These are phyloP conservation scores for Eledona agricola DNA, from an alignment of 2,888 invertebrate species.

Conservation along the genomic window DNA sequence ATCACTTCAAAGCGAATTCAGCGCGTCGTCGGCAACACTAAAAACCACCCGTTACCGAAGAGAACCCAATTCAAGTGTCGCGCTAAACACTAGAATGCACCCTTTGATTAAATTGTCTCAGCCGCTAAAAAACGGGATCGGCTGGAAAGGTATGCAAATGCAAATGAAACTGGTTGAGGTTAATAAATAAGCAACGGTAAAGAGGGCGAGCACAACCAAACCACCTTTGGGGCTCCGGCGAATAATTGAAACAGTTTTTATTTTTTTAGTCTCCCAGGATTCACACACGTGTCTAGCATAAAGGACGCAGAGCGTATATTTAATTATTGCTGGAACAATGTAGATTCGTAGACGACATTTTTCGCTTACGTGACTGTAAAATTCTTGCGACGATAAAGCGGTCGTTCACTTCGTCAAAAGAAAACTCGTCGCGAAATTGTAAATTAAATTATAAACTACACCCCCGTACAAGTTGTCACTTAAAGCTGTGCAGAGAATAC, in stretches of 20 bases:
- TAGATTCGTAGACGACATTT: slow-evolving; percentile 15
- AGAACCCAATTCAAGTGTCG: slow-evolving; percentile 27
- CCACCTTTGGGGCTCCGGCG: not conserved
- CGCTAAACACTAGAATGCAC: slow-evolving; percentile 27
- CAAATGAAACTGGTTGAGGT: slow-evolving; percentile 12
- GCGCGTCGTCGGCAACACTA: slow-evolving; percentile 26
- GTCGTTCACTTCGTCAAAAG: slow-evolving; percentile 24
- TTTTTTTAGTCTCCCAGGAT: slow-evolving; percentile 15
- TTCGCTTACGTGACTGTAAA: slow-evolving; percentile 30
- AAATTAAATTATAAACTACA: slow-evolving; percentile 28
- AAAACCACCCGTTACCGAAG: slow-evolving; percentile 30
- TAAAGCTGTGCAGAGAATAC: slow-evolving; percentile 16
- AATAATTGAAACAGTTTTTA: slow-evolving; percentile 1
- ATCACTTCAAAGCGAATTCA: slow-evolving; percentile 23
- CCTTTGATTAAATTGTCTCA: slow-evolving; percentile 30
- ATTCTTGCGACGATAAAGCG: slow-evolving; percentile 20
- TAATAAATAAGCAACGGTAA: slow-evolving; percentile 11
- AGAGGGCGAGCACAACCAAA: slow-evolving; percentile 5
- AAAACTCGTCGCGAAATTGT: slow-evolving; percentile 18
- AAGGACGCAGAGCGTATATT: slow-evolving; percentile 18
- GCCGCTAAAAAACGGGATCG: slow-evolving; percentile 17
- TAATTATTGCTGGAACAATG: slow-evolving; percentile 23
- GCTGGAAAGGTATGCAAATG: slow-evolving; percentile 26
- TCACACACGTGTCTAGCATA: slow-evolving; percentile 27
- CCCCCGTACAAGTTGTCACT: slow-evolving; percentile 14